Evolutionary conservation across 2,888 invertebrate species (phyloP).

Genomic region (Hemaris fuciformis): DNA sequence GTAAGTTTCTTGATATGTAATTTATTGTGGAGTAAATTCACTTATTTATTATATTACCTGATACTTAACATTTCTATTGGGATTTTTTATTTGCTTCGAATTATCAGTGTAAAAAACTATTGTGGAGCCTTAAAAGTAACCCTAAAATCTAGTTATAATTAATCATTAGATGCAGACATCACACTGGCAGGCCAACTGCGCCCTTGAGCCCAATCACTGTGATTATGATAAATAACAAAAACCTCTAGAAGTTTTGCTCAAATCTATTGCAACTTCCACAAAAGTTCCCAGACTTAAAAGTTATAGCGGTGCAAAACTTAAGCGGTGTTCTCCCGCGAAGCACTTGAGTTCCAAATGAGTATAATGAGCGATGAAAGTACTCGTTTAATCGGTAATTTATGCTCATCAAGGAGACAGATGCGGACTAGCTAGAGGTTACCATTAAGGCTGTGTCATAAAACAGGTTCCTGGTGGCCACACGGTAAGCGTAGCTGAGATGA

Average conservation of each 20-base stretch:
- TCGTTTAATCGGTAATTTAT: slow-evolving; percentile 53
- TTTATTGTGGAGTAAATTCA: too few species aligned
- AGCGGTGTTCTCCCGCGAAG: not conserved
- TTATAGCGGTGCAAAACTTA: not conserved
- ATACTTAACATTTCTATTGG: too few species aligned
- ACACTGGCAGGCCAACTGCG: too few species aligned
- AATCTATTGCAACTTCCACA: not conserved
- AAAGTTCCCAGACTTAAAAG: not conserved
- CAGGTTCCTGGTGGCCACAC: slow-evolving; percentile 44
- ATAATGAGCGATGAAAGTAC: slow-evolving; percentile 43
- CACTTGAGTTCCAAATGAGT: slow-evolving; percentile 29
- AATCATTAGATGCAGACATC: too few species aligned
- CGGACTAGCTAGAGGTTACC: slow-evolving; percentile 50
- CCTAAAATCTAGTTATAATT: too few species aligned
- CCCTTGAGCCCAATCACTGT: too few species aligned
- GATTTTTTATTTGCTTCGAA: too few species aligned
- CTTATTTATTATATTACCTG: too few species aligned
- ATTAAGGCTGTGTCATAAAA: slow-evolving; percentile 59
- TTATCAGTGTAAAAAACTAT: too few species aligned
- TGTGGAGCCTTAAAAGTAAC: too few species aligned
- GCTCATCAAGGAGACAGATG: slow-evolving; percentile 54
- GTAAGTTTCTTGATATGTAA: too few species aligned
- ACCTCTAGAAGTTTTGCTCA: not conserved
- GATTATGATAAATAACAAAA: not conserved
- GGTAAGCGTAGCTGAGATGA: slow-evolving; percentile 40